These are phyloP conservation scores for Drosophila ustulata DNA, from an alignment of 2,888 invertebrate genomes.

Conservation along the genomic window DNA sequence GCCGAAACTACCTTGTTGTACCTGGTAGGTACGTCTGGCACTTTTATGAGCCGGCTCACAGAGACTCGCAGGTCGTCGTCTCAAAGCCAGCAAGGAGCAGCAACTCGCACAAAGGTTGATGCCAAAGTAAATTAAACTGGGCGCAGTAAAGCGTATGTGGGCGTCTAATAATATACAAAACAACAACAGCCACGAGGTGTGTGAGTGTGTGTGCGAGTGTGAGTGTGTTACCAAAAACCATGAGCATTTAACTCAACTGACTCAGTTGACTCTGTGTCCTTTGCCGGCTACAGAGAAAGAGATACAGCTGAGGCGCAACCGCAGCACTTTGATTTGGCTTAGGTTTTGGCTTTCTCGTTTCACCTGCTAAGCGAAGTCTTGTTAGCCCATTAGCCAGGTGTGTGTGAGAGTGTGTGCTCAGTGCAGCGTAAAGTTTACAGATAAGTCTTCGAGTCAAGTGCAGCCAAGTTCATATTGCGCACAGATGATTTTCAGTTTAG, in stretches of 20 bases:
- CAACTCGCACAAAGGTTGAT: conserved; percentile 15
- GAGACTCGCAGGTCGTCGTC: not conserved
- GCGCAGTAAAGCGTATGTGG: conserved; percentile 35
- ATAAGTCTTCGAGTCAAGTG: conserved; percentile 60
- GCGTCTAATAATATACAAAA: conserved; percentile 54
- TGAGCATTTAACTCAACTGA: conserved; percentile 44
- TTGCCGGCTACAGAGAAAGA: not conserved
- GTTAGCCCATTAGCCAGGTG: conserved; percentile 50
- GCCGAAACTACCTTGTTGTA: conserved; percentile 21
- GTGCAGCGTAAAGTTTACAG: conserved; percentile 63
- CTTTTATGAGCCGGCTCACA: conserved; percentile 42
- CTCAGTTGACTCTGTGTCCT: conserved; percentile 20
- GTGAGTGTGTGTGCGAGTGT: conserved; percentile 2
- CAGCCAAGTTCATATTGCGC: conserved; percentile 53
- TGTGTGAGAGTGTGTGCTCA: conserved; percentile 49
- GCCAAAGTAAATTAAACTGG: conserved; percentile 57
- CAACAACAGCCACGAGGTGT: conserved; percentile 29
- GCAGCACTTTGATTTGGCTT: conserved; percentile 53
- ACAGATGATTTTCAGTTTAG: conserved; percentile 16
- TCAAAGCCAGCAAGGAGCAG: not conserved
- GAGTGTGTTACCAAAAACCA: conserved; percentile 35
- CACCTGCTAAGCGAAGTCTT: conserved; percentile 47
- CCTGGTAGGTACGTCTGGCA: conserved; percentile 7
- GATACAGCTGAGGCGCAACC: conserved; percentile 5
- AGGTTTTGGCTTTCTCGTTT: conserved; percentile 23